These are phyloP conservation scores for Rhodophaea formosa DNA, from an alignment of 2,888 invertebrate genomes.

Conservation along the genomic window DNA sequence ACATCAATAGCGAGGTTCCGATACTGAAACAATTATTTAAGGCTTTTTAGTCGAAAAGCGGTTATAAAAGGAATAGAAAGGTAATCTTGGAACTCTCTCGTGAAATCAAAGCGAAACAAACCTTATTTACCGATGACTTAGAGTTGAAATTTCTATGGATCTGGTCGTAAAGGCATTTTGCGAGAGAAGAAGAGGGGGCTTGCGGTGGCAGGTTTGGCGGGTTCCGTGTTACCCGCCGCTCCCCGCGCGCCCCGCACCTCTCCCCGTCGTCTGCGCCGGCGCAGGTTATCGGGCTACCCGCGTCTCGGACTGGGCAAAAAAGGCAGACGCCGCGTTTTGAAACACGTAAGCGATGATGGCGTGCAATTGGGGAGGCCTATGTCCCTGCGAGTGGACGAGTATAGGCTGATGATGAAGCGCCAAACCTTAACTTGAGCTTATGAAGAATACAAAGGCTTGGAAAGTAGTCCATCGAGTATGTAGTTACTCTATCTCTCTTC, in stretches of 20 bases:
- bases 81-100: constrained; percentile 36
- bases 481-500: no score
- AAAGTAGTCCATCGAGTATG: neutral
- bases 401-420: no score
- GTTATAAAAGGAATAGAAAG: constrained; percentile 61
- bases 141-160: constrained; percentile 34
- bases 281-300: constrained; percentile 37
- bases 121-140: constrained; percentile 24
- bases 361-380: no score
- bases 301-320: neutral
- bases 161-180: constrained; percentile 56
- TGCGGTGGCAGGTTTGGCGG: constrained; percentile 71
- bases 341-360: neutral
- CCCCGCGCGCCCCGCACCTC: constrained; percentile 36
- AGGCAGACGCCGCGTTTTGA: neutral
- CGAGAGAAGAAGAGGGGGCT: constrained; percentile 56
- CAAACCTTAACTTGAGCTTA: no score
- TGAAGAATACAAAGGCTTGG: no score
- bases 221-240: constrained; percentile 73
- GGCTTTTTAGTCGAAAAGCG: constrained; percentile 52
- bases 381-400: no score
- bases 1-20: constrained; percentile 54
- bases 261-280: constrained; percentile 50
- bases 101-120: constrained; percentile 26
- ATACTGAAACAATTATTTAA: constrained; percentile 59